Percentiles rank a stretch among this genome's conserved stretches.
phyloP scores from a whole-genome alignment of 2,113 vertebrate species.

The Brevimyrus niger region DNA sequence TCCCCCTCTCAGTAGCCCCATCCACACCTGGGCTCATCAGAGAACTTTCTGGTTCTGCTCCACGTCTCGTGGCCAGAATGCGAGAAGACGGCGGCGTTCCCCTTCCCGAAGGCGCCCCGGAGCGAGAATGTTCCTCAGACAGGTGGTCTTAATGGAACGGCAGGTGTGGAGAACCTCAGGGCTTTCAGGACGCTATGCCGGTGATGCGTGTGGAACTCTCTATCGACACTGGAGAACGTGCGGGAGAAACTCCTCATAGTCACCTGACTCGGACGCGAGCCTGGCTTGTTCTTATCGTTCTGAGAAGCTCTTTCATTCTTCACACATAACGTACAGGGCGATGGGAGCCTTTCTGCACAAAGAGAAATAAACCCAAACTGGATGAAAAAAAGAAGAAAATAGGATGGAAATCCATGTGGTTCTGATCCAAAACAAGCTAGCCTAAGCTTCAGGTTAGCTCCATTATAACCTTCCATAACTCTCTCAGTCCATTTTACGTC shows the following conservation, averaged over 20 bases:
- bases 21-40: slow-evolving; percentile 18
- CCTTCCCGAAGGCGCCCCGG: slow-evolving; percentile 51
- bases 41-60: slow-evolving; percentile 46
- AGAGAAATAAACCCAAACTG: neutral
- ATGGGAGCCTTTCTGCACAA: neutral
- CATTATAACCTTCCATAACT: neutral
- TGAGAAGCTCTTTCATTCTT: neutral
- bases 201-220: neutral
- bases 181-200: neutral
- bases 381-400: neutral
- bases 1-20: neutral
- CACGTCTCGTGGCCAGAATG: slow-evolving; percentile 58
- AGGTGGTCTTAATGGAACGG: slow-evolving; percentile 73
- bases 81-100: slow-evolving; percentile 48
- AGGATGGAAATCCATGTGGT: neutral
- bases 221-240: neutral
- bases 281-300: neutral
- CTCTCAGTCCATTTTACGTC: neutral
- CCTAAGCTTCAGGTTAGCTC: neutral
- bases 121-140: slow-evolving; percentile 74
- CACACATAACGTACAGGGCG: neutral
- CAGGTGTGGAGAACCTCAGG: slow-evolving; percentile 39
- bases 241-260: neutral
- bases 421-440: neutral
- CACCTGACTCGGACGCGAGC: neutral